Evolutionary conservation across 2,888 invertebrate species (phyloP), one percentile per base, ranked within the genome.

Genomic region (Drosophila aldrichi): DNA sequence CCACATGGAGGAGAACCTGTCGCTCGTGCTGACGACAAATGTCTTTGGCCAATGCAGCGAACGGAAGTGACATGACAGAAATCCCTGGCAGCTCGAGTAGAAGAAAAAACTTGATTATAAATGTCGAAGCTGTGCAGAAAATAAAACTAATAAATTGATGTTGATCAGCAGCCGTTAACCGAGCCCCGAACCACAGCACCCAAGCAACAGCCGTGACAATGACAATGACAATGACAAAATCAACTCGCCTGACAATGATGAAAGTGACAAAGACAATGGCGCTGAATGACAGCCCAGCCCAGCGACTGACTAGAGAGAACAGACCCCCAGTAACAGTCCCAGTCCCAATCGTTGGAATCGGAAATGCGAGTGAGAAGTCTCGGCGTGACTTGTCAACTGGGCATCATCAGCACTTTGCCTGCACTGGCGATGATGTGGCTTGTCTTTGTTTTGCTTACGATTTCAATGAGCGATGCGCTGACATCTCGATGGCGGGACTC

Each of bases 11-110:
- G 64, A 69, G 64, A 69, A 88, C 79, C 85, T 85, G 88, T 76
- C 82, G 88, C 88, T 82, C 79, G 82, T 79, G 86, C 83, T 70
- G 88, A 83, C 78, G 83, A 84, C 87, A 83, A 84, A 82, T 82
- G 81, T 86, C 69, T 86, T 52, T 14, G 43, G 20, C 43, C 34
- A 34, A 8, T 20, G 51, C 36, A 40, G 40, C 66, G 59, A 73
- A 65, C 89, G 86, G 89, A 87, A 89, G 79, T 87, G 89, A 87
- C 80, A 74, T 75, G 76, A 66, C 88, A 84, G 55, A 88, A 84
- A 86, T 80, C 70, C 48, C 59, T 62, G 64, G 43, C 71, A 61
- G 40, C 63, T 12, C 10, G 16, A 55, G 52, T 1, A 36, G 6
- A 14, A 14, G 5, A 56, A 46, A 55, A 65, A 66, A 76, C 68